A percentile compares a stretch with the other conserved stretches of the same genome.
These are phyloP conservation scores for Python bivittatus DNA, from an alignment of 2,113 vertebrate species.

Conservation along the genomic window DNA sequence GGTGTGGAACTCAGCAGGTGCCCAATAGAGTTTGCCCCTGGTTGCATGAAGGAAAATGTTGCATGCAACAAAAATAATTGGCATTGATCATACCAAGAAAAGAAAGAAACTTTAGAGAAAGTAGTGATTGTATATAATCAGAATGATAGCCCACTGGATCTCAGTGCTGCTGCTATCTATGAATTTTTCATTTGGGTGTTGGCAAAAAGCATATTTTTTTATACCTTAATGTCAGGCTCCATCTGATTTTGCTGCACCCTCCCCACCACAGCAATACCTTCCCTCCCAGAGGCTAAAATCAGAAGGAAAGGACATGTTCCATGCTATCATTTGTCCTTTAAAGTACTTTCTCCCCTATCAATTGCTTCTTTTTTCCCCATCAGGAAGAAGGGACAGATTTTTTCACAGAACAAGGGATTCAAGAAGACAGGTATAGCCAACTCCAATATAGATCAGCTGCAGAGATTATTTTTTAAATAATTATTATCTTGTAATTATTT, in stretches of 20 bases:
- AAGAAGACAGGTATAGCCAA: too few species aligned
- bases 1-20: not conserved
- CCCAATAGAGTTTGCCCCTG: not conserved
- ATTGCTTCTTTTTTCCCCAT: not conserved
- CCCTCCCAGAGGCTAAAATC: not conserved
- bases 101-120: not conserved
- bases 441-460: not conserved
- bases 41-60: not conserved
- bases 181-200: conserved; percentile 30
- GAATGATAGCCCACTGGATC: conserved; percentile 38
- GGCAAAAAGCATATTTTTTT: conserved; percentile 53
- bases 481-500: not conserved
- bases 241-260: not conserved
- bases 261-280: not conserved
- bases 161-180: conserved; percentile 44
- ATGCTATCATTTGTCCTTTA: not conserved
- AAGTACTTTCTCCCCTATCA: too few species aligned
- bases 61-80: not conserved
- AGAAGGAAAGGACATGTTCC: not conserved
- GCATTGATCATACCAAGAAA: too few species aligned
- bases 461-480: not conserved
- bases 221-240: not conserved
- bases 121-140: not conserved
- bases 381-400: not conserved
- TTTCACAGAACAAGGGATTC: not conserved